Percentiles rank a stretch among this genome's conserved stretches.
phyloP scores from a whole-genome alignment of 1,140 invertebrate genomes.

The Druon quercuslanigerum region DNA sequence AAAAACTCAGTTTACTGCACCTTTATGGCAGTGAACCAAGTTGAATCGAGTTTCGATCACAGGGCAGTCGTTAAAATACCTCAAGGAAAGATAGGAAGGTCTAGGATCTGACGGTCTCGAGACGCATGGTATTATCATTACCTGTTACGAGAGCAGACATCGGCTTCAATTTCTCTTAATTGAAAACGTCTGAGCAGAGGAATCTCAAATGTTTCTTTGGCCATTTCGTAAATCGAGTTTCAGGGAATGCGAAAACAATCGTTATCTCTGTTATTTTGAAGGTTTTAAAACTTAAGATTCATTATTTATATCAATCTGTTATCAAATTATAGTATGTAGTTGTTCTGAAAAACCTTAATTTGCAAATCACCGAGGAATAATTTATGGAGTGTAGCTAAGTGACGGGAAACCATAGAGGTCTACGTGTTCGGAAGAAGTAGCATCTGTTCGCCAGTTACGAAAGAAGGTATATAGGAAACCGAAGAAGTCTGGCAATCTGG shows the following conservation, averaged over 20 bases:
- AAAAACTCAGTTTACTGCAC: conserved; percentile 10
- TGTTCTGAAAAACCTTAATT: too few species aligned
- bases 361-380: not conserved
- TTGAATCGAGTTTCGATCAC: conserved; percentile 4
- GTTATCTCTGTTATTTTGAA: too few species aligned
- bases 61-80: conserved; percentile 19
- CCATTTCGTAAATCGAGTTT: too few species aligned
- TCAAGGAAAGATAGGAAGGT: not conserved
- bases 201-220: not conserved
- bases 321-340: too few species aligned
- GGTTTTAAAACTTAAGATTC: too few species aligned
- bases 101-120: conserved; percentile 17
- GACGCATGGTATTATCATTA: not conserved
- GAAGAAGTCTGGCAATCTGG: conserved; percentile 10
- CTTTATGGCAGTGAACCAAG: conserved; percentile 16
- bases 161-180: not conserved
- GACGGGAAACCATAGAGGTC: conserved; percentile 3
- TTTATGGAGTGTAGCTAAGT: conserved; percentile 17
- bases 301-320: too few species aligned
- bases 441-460: conserved; percentile 24
- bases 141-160: not conserved
- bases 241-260: too few species aligned
- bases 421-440: conserved; percentile 18
- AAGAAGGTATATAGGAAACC: conserved; percentile 6
- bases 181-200: not conserved